Evolutionary conservation across 2,888 invertebrate species (phyloP), one percentile per base, ranked within the genome.

Genomic region (Nineta flava): DNA sequence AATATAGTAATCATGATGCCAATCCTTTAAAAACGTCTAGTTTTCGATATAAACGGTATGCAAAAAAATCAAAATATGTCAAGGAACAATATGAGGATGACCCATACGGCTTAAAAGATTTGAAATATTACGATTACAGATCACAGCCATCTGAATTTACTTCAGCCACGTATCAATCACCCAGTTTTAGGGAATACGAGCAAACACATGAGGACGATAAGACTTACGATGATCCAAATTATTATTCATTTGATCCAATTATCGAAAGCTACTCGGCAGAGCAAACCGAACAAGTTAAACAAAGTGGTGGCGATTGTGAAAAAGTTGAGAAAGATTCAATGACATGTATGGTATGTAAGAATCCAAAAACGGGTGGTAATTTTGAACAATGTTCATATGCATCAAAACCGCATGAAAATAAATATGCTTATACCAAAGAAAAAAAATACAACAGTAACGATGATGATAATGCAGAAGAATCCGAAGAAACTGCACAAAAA

Each of bases 381-480:
- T 86, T 79, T 54, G 87, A 88, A 62, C 81, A 81, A 12, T 90
- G 88, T 61, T 81, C 83, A 0, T 90, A 86, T 63, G 79, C 81
- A 9, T 78, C 81, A 1, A 76, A 79, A 53, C 84, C 84, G 0
- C 75, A 77, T 58, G 83, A 83, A 53, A 79, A 84, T 61, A 73
- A 76, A 60, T 82, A 79, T 60, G 78, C 78, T 9, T 83, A 77
- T 57, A 77, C 75, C 5, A 77, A 75, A 52, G 77, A 80, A 64
- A 73, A 71, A 53, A 78, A 77, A 58, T 79, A 73, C 57, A 71
- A 76, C 52, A 76, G 76, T 54, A 73, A 76, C 46, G 73, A 75
- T 54, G 71, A 72, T 51, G 19, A 16, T 12, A 16, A 12, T 17
- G 70, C 71, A 53, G 67, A 70, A 43, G 65, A 71, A 60, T 66